Evolutionary conservation across 2,797 vertebrate genomes (phyloP).

Genomic region (Periparus ater): DNA sequence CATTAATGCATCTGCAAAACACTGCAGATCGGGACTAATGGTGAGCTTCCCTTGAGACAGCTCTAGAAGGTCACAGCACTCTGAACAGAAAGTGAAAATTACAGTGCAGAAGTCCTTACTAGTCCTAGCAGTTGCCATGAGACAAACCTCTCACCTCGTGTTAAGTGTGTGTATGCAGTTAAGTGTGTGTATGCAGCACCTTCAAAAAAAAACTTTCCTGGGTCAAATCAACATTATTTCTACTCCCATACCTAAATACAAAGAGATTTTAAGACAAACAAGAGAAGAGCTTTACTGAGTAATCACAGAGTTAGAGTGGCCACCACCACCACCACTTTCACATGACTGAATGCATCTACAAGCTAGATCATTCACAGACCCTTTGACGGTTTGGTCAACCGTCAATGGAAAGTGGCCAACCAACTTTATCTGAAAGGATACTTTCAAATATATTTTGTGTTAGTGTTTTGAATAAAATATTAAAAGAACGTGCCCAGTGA

Average conservation of each 20-base stretch:
- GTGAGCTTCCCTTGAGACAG: not conserved
- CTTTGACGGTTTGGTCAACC: not conserved
- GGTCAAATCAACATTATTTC: not conserved
- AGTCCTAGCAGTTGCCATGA: not conserved
- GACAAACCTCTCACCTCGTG: not conserved
- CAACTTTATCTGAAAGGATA: not conserved
- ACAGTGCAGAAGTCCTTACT: not conserved
- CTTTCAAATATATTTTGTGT: not conserved
- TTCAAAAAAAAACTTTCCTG: not conserved
- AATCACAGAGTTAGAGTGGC: not conserved
- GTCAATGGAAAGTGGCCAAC: accelerated
- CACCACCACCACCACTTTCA: not conserved
- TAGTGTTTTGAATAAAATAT: not conserved
- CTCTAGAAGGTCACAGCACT: not conserved
- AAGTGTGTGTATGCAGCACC: accelerated
- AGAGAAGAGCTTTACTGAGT: not conserved
- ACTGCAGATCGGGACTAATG: not conserved
- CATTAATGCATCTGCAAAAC: not conserved
- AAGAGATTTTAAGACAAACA: not conserved
- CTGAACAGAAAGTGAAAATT: not conserved
- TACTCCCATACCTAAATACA: not conserved
- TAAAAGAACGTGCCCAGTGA: not conserved
- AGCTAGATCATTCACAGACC: not conserved
- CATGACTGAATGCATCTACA: not conserved
- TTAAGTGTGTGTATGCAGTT: not conserved